Evolutionary conservation across 2,888 invertebrate species (phyloP), one percentile per base, ranked within the genome.

Genomic region (Agrochola macilenta): DNA sequence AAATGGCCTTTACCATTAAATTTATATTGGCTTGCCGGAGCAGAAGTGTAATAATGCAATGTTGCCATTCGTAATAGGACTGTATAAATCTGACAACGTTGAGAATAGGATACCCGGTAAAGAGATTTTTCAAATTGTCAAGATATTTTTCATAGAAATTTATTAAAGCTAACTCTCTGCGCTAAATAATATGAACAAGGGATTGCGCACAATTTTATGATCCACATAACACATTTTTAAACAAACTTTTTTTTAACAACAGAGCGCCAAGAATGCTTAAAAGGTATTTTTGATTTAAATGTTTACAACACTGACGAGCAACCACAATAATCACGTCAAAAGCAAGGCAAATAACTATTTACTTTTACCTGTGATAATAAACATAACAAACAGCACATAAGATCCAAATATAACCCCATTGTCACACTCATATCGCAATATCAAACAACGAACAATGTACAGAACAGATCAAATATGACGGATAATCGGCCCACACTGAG

Each of bases 381-480:
- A 39, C n/a, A 8, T 57, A 20, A 60, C n/a, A 39, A 60, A 23
- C n/a, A 75, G 8, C 4, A 9, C 17, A 39, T 39, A 66, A 60
- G 20, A 43, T 5, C 49, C 49, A 1, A 78, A 30, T 39, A 65
- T 17, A 70, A 58, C 43, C 65, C 49, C 23, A 35, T 4, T 49
- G 66, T 60, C 54, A 71, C 63, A 39, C 35, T 65, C 30, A 61
- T 71, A 68, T 57, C 66, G 57, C 52, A 52, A 79, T 61, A 74
- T 76, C 63, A 30, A 65, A 68, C 85, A 57, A 35, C 20, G 70
- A 65, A 69, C 57, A 39, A 83, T 78, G 74, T 75, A 83, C 72
- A 63, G 74, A 78, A 74, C 81, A 81, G 86, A 85, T 90, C 91
- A 92, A 92, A 93, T 91, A 93, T 90, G 89, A 88, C 84, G 90